Percentiles rank a stretch among this genome's conserved stretches.
These are phyloP conservation scores for Artemisiospiza belli DNA, from an alignment of 2,113 vertebrate species.

Conservation along the genomic window DNA sequence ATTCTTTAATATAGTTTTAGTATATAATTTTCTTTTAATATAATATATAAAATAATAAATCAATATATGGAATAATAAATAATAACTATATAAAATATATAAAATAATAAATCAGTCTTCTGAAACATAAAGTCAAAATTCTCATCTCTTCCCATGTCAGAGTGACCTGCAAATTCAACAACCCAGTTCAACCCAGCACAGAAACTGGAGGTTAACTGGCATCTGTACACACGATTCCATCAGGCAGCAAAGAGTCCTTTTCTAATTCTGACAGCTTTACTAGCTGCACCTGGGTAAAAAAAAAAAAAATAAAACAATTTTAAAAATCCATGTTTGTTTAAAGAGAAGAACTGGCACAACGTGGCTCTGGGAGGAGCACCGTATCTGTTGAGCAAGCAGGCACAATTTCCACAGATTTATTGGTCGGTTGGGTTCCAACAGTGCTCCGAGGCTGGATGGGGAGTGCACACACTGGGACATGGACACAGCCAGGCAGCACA, in stretches of 20 bases:
- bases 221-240: not conserved
- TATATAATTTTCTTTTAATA: too few relatives aligned
- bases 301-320: not conserved
- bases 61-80: too few relatives aligned
- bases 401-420: not conserved
- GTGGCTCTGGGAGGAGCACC: not conserved
- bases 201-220: not conserved
- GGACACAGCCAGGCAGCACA: not conserved
- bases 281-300: not conserved
- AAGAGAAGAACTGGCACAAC: not conserved
- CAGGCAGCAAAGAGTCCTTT: not conserved
- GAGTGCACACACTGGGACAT: not conserved
- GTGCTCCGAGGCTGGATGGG: not conserved
- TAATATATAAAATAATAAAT: too few relatives aligned
- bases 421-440: not conserved
- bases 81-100: too few relatives aligned
- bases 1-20: too few relatives aligned
- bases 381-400: not conserved
- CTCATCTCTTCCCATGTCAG: too few relatives aligned
- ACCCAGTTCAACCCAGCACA: not conserved
- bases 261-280: not conserved
- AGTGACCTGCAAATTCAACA: too few relatives aligned
- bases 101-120: too few relatives aligned
- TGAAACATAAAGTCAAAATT: too few relatives aligned
- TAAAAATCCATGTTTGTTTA: not conserved